A percentile compares a stretch with the other conserved stretches of the same genome.
These are phyloP conservation scores for Brachymystax lenok DNA, from an alignment of 2,797 vertebrate genomes.

Conservation along the genomic window DNA sequence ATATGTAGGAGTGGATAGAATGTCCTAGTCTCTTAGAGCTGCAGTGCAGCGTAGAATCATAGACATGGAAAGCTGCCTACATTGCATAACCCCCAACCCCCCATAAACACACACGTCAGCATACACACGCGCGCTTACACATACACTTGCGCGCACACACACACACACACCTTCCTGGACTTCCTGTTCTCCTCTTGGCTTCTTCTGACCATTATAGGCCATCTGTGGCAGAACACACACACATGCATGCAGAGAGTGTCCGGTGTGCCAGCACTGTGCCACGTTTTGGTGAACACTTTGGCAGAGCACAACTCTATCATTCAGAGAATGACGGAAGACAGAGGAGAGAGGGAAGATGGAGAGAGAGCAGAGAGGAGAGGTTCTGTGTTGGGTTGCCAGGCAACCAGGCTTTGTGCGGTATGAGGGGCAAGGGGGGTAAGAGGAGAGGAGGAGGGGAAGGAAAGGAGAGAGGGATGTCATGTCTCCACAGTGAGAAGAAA, in stretches of 20 bases:
- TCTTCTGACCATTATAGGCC: constrained; percentile 28
- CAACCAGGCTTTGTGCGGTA: constrained; percentile 61
- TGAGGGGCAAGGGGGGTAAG: constrained; percentile 35
- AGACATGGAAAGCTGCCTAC: not conserved
- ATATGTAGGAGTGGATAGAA: not conserved
- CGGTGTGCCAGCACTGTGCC: not conserved
- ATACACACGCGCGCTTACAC: constrained; percentile 2
- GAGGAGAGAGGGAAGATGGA: constrained; percentile 7
- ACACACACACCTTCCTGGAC: constrained; percentile 14
- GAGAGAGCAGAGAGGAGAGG: constrained; percentile 44
- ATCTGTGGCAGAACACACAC: constrained; percentile 34
- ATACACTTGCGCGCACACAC: not conserved
- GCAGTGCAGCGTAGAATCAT: not conserved
- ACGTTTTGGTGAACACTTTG: constrained; percentile 3
- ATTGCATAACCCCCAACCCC: not conserved
- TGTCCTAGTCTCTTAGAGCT: not conserved
- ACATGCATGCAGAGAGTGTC: constrained; percentile 12
- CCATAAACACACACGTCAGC: constrained; percentile 5
- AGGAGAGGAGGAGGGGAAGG: constrained; percentile 7
- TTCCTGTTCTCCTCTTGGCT: constrained; percentile 21
- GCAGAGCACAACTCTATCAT: constrained; percentile 39
- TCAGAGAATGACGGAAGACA: not conserved
- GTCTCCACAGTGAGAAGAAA: constrained; percentile 5
- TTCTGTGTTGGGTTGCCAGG: constrained; percentile 64
- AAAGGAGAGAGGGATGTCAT: not conserved